These are phyloP conservation scores for Centropristis striata DNA, from an alignment of 2,113 vertebrate genomes.

Conservation along the genomic window DNA sequence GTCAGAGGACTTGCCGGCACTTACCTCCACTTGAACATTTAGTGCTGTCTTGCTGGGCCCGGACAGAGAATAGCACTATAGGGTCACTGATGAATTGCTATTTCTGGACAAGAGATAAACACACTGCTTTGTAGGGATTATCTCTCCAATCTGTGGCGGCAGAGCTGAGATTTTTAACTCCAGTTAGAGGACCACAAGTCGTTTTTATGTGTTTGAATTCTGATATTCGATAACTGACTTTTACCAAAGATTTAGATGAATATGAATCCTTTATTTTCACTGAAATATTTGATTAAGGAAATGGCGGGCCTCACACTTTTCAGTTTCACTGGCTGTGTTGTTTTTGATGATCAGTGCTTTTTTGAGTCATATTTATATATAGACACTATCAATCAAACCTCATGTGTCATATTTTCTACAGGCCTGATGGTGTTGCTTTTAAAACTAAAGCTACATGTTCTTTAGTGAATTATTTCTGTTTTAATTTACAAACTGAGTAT, in stretches of 20 bases:
- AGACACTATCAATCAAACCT: neutral
- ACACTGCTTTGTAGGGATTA: slow-evolving; percentile 85
- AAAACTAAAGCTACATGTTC: neutral
- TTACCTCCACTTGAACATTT: slow-evolving; percentile 92
- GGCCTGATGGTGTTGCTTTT: neutral
- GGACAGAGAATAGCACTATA: slow-evolving; percentile 94
- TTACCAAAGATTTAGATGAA: neutral
- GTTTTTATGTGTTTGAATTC: neutral
- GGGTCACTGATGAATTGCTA: slow-evolving; percentile 87
- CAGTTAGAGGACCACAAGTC: neutral
- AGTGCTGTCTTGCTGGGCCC: slow-evolving; percentile 88
- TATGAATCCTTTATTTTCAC: neutral
- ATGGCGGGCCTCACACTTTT: too few species aligned
- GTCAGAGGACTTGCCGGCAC: slow-evolving; percentile 91
- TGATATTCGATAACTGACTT: neutral
- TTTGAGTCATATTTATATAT: neutral
- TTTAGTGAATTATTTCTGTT: neutral
- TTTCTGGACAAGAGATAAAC: slow-evolving; percentile 86
- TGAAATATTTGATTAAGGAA: neutral
- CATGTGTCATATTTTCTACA: neutral
- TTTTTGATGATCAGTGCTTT: too few species aligned
- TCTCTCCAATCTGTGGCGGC: slow-evolving; percentile 65
- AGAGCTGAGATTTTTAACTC: slow-evolving; percentile 70
- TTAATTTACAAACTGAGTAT: neutral
- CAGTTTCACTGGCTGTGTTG: too few species aligned